phyloP scores from a whole-genome alignment of 2,888 invertebrate species.

The Perizoma affinitatum region DNA sequence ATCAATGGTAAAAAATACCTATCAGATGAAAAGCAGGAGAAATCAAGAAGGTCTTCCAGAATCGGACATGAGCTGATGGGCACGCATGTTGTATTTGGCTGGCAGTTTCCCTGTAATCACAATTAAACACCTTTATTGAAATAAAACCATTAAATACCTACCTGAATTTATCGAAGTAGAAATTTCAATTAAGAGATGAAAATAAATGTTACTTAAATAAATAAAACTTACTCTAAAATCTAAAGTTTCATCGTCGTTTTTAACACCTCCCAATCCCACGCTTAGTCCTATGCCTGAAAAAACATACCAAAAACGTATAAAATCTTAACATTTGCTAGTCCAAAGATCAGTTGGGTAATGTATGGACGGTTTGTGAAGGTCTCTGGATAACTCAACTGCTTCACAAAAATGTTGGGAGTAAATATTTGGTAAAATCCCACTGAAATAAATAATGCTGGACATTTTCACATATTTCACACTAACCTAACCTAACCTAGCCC shows the following conservation, averaged over 20 bases:
- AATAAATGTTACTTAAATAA: too few relatives aligned
- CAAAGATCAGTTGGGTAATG: too few relatives aligned
- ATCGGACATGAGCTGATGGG: constrained; percentile 84
- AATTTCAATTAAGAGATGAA: too few relatives aligned
- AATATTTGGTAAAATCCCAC: too few relatives aligned
- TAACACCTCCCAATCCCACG: constrained; percentile 57
- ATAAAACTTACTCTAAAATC: constrained; percentile 51
- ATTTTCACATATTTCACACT: too few relatives aligned
- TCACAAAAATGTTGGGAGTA: too few relatives aligned
- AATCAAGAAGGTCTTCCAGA: constrained; percentile 82
- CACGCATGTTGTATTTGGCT: constrained; percentile 75
- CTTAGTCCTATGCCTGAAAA: constrained; percentile 68
- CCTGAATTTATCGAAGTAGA: too few relatives aligned
- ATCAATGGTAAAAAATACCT: constrained; percentile 63
- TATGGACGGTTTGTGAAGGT: too few relatives aligned
- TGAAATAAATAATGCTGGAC: too few relatives aligned
- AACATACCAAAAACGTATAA: not conserved
- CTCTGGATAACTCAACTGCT: too few relatives aligned
- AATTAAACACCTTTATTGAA: not conserved
- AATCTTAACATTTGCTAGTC: not conserved
- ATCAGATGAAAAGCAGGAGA: constrained; percentile 84
- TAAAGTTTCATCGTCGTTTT: constrained; percentile 48
- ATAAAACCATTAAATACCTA: not conserved
- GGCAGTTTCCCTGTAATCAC: constrained; percentile 68
- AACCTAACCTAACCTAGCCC: too few relatives aligned